Percentiles rank a stretch among this genome's conserved stretches.
Evolutionary conservation across 2,113 vertebrate species (phyloP).

Genomic region (Protobothrops mucrosquamatus): DNA sequence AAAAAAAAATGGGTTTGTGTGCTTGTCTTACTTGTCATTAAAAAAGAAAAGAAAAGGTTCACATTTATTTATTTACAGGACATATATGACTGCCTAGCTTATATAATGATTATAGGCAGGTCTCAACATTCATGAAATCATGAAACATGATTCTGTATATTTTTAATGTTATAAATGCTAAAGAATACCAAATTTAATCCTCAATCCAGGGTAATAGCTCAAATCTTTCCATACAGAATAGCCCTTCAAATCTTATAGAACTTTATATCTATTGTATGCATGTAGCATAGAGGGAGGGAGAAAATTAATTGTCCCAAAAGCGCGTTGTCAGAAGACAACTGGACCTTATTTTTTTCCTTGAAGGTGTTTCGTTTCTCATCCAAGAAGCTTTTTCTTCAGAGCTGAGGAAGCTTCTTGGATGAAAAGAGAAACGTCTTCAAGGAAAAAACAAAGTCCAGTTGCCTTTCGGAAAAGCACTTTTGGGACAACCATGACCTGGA

Average conservation of each 20-base stretch:
- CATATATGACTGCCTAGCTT: not conserved
- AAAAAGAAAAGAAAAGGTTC: not conserved
- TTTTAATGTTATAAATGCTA: not conserved
- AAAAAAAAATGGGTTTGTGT: too few relatives aligned
- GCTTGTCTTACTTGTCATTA: not conserved
- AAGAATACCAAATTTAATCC: constrained; percentile 2
- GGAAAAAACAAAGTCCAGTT: not conserved
- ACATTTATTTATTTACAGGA: not conserved
- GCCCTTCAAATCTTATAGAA: not conserved
- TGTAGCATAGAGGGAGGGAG: not conserved
- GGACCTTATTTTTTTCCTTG: not conserved
- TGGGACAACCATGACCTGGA: not conserved
- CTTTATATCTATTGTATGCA: not conserved
- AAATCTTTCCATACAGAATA: not conserved
- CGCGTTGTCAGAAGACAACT: not conserved
- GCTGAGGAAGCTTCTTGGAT: too few relatives aligned
- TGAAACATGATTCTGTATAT: not conserved
- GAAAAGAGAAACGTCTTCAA: too few relatives aligned
- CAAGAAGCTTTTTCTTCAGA: not conserved
- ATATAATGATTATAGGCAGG: not conserved
- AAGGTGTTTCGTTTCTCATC: too few relatives aligned
- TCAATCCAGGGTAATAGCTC: not conserved
- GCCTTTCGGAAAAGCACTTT: not conserved
- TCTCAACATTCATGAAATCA: not conserved
- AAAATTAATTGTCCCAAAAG: not conserved